phyloP scores from a whole-genome alignment of 2,797 vertebrate species.

The Thaleichthys pacificus region DNA sequence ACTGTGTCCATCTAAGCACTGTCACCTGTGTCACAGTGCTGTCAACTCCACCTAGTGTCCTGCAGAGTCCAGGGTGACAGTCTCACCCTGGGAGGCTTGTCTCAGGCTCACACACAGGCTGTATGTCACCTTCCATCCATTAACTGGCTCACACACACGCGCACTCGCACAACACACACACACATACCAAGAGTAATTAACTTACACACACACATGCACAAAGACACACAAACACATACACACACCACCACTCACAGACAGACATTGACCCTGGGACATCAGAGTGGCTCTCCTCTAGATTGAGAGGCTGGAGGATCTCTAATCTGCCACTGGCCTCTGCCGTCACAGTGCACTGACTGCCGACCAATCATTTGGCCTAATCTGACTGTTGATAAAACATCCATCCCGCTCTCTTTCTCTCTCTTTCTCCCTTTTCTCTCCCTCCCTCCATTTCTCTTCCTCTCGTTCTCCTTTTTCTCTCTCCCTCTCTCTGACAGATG shows the following conservation, averaged over 20 bases:
- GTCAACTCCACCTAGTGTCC: neutral
- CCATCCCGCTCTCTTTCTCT: neutral
- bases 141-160: neutral
- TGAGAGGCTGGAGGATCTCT: conserved; percentile 4
- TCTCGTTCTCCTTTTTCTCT: neutral
- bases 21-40: neutral
- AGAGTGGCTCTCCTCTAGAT: neutral
- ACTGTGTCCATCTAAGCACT: neutral
- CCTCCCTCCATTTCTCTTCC: neutral
- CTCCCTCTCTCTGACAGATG: conserved; percentile 14
- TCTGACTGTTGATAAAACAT: conserved; percentile 16
- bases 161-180: neutral
- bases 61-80: neutral
- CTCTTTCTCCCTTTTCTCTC: neutral
- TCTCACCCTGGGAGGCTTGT: neutral
- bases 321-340: neutral
- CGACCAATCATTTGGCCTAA: conserved; percentile 8
- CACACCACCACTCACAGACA: neutral
- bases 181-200: neutral
- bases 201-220: conserved; percentile 7
- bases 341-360: neutral
- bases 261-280: neutral
- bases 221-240: conserved; percentile 7
- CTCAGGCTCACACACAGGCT: conserved; percentile 8
- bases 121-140: conserved; percentile 14